Evolutionary conservation across 2,888 invertebrate species (phyloP).

Genomic region (Sarcophaga variegata): DNA sequence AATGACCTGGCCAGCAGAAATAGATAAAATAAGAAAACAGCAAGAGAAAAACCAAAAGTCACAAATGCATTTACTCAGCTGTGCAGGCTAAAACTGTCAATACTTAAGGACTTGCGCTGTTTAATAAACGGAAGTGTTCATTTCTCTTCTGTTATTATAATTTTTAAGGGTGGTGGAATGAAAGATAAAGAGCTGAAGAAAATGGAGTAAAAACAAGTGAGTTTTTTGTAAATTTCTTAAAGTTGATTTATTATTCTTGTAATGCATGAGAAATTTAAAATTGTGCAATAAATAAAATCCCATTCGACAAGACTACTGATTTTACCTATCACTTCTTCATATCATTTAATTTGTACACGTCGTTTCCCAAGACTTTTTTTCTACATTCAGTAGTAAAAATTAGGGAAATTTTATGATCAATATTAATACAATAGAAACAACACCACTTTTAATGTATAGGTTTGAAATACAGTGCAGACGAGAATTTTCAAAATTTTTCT

Average conservation of each 20-base stretch:
- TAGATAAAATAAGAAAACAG: not conserved
- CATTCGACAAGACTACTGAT: not conserved
- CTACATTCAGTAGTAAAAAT: slow-evolving; percentile 17
- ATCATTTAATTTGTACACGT: not conserved
- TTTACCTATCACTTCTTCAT: not conserved
- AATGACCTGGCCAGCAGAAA: slow-evolving; percentile 56
- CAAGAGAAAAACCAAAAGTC: not conserved
- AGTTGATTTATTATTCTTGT: not conserved
- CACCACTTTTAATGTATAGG: not conserved
- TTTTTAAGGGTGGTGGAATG: not conserved
- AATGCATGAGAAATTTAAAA: slow-evolving; percentile 8
- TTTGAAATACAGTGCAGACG: not conserved
- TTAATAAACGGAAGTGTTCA: slow-evolving; percentile 24
- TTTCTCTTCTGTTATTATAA: not conserved
- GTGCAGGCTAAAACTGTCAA: slow-evolving; percentile 34
- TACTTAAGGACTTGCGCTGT: slow-evolving; percentile 58
- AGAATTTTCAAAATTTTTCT: not conserved
- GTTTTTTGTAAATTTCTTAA: slow-evolving; percentile 4
- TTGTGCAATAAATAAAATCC: slow-evolving; percentile 42
- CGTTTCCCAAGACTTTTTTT: no score
- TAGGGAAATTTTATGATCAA: slow-evolving; percentile 55
- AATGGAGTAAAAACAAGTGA: slow-evolving; percentile 24
- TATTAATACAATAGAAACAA: not conserved
- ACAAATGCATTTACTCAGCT: slow-evolving; percentile 51
- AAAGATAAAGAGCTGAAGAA: not conserved